Percentiles rank a stretch among this genome's conserved stretches.
These are phyloP conservation scores for Ophion slaviceki DNA, from an alignment of 2,888 invertebrate genomes.

Conservation along the genomic window DNA sequence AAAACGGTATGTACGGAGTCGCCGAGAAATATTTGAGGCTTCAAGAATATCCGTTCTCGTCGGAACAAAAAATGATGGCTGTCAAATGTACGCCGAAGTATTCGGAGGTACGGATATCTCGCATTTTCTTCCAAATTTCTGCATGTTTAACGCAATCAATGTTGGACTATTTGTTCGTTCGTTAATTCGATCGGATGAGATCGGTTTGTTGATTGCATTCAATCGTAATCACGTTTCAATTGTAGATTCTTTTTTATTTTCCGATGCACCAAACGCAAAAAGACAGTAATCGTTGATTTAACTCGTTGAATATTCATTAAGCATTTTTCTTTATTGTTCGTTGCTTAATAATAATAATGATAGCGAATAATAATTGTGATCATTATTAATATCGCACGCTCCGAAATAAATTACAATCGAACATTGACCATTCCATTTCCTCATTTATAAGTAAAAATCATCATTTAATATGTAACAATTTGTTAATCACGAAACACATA, in stretches of 20 bases:
- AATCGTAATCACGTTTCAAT: not conserved
- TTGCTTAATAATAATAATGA: not conserved
- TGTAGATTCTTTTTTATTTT: not conserved
- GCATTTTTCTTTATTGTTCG: not conserved
- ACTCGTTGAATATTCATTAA: not conserved
- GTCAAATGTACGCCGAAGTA: slow-evolving; percentile 95
- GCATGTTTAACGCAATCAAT: not conserved
- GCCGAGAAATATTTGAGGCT: slow-evolving; percentile 92
- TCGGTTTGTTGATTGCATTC: not conserved
- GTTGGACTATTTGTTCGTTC: not conserved
- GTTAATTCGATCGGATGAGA: not conserved
- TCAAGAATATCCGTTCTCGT: slow-evolving; percentile 97
- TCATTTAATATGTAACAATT: no score
- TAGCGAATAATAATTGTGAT: not conserved
- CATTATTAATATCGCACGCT: not conserved
- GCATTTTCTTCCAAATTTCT: slow-evolving; percentile 53
- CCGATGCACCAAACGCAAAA: not conserved
- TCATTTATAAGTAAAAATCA: no score
- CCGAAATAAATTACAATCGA: no score
- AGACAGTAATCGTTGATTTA: not conserved
- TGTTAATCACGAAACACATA: no score
- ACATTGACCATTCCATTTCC: no score
- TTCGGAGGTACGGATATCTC: slow-evolving; percentile 84
- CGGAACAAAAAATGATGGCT: slow-evolving; percentile 99
- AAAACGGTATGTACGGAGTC: slow-evolving; percentile 94